A percentile compares a stretch with the other conserved stretches of the same genome.
phyloP scores from a whole-genome alignment of 2,113 vertebrate species.

The Origma solitaria region DNA sequence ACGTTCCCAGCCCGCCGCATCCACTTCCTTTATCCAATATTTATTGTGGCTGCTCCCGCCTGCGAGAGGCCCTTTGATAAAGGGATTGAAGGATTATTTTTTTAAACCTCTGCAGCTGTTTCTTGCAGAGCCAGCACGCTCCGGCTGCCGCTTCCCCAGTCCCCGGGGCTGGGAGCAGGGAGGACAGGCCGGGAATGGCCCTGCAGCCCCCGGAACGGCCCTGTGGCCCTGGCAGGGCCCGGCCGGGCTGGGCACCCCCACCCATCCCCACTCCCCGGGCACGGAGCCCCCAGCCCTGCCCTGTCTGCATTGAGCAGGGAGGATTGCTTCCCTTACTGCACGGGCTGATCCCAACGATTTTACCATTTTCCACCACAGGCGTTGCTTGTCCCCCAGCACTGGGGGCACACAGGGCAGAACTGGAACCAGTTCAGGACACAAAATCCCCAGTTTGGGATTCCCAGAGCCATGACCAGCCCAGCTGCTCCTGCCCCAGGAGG shows the following conservation, averaged over 20 bases:
- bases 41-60: neutral
- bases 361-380: neutral
- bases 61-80: neutral
- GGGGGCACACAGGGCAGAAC: neutral
- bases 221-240: too few species aligned
- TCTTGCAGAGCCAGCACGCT: neutral
- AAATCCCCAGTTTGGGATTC: neutral
- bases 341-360: neutral
- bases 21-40: neutral
- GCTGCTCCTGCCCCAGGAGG: neutral
- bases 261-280: neutral
- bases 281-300: accelerated
- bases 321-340: neutral
- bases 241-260: too few species aligned
- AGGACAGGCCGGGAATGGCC: neutral
- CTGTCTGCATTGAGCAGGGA: accelerated
- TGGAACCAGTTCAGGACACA: neutral
- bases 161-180: neutral
- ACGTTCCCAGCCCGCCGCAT: accelerated
- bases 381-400: neutral
- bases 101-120: neutral
- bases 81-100: neutral
- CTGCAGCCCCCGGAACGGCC: neutral
- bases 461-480: accelerated
- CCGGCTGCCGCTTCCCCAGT: neutral